Base-by-base conservation (phyloP, 1,140 invertebrate genomes). In the Periplaneta americana region DNA sequence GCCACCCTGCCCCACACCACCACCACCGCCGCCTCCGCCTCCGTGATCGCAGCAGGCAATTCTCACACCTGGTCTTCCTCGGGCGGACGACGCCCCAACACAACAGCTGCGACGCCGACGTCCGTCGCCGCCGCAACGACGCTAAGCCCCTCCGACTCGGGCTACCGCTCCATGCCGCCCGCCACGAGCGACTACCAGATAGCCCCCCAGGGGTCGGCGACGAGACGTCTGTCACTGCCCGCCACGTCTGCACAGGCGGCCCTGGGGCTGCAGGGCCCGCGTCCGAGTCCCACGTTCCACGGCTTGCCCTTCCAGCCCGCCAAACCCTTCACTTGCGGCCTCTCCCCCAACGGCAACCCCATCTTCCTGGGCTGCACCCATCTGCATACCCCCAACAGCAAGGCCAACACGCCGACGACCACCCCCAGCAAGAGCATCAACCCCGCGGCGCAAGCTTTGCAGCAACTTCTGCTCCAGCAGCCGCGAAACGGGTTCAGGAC, bases 401-500 rank as follows among this genome's bases (percentile, higher is more conserved):
- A n/a, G 18, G 9, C 83, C 31, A 84, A 82, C 81, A 90, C 90
- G 4, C 89, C 90, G 0, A 87, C 87, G 1, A 90, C 90, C 87
- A 83, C 93, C 89, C 79, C 92, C 87, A 81, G 92, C 86, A 83
- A 91, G 89, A 82, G 87, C 86, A 75, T 83, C 15, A 88, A 90
- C 75, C 91, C 75, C n/a, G 79, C 82, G 31, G 78, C 80, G 39
- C 92, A 94, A 81, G 93, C 93, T 0, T 92, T 94, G 33, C 91
- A 93, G 78, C 91, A 93, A 78, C 93, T 93, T 84, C 87, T 94
- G 66, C 86, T 94, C 33, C 87, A 90, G 37, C 91, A 93, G 85
- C 92, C 93, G 1, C 87, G 93, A 28, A 94, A 95, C 85, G 93
- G 93, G 3, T 94, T 94, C 86, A 92, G 93, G 83, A 92, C 94